Evolutionary conservation across 1,140 invertebrate genomes (phyloP).

Genomic region (Leptestheria dahalacensis): DNA sequence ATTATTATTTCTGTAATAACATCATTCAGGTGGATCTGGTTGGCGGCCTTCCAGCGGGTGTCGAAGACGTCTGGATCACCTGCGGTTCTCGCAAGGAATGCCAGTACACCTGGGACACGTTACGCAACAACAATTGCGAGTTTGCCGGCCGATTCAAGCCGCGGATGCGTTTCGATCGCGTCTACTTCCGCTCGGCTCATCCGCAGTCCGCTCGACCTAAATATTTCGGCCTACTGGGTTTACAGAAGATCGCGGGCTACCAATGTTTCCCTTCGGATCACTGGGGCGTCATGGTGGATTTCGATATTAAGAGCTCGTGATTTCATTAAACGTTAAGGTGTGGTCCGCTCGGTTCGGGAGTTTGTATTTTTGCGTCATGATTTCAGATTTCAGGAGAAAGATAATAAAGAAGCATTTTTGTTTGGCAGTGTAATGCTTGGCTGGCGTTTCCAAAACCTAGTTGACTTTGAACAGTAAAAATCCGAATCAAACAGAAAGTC

Average conservation of each 20-base stretch:
- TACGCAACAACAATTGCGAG: conserved; percentile 34
- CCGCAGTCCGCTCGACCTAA: conserved; percentile 24
- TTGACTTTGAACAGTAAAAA: no score
- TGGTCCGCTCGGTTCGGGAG: no score
- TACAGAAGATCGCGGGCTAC: conserved; percentile 35
- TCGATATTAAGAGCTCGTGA: conserved; percentile 25
- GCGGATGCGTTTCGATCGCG: conserved; percentile 39
- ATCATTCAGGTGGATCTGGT: conserved; percentile 27
- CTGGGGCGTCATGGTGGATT: conserved; percentile 38
- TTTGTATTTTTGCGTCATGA: neutral
- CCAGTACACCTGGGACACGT: conserved; percentile 41
- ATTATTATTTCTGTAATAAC: neutral
- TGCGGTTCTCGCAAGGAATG: conserved; percentile 37
- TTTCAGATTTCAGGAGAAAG: no score
- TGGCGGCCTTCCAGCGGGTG: conserved; percentile 30
- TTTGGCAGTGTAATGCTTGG: no score
- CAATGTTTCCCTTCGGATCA: conserved; percentile 43
- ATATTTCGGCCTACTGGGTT: conserved; percentile 41
- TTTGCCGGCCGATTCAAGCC: conserved; percentile 29
- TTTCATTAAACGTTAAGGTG: no score
- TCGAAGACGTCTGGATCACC: conserved; percentile 38
- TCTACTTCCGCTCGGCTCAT: conserved; percentile 31
- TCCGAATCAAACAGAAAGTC: no score
- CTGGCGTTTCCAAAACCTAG: no score
- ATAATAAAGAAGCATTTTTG: no score